Conservation (phyloP, 1,140 invertebrate genomes). For the Drosophila insularis region DNA sequence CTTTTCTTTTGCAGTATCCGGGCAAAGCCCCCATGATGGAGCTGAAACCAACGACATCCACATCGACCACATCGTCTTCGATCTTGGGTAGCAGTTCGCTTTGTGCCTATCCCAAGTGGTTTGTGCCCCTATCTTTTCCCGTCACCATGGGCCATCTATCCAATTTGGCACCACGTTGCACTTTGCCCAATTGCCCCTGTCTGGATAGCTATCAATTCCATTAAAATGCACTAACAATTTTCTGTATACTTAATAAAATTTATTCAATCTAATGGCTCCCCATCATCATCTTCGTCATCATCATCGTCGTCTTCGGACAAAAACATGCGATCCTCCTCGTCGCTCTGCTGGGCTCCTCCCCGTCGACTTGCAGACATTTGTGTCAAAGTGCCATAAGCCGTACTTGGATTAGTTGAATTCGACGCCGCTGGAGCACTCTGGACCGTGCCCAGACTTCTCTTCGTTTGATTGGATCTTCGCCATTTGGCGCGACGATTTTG, state of each 20-base stretch:
- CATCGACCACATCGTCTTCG: conserved; percentile 24
- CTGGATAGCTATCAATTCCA: conserved; percentile 80
- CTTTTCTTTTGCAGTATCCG: conserved; percentile 35
- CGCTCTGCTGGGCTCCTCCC: conserved; percentile 49
- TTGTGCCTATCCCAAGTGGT: conserved; percentile 81
- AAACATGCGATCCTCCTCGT: conserved; percentile 71
- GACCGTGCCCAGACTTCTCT: conserved; percentile 52
- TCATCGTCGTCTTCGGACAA: conserved; percentile 68
- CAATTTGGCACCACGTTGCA: conserved; percentile 78
- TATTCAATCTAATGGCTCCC: conserved; percentile 61
- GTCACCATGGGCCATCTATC: conserved; percentile 81
- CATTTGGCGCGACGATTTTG: conserved; percentile 92
- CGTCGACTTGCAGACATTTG: conserved; percentile 19
- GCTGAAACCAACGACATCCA: conserved; percentile 21
- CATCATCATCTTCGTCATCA: conserved; percentile 50
- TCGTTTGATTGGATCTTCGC: conserved; percentile 84
- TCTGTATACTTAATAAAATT: conserved; percentile 43
- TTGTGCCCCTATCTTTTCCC: conserved; percentile 79
- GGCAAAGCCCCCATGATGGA: conserved; percentile 47
- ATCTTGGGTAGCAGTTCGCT: conserved; percentile 39
- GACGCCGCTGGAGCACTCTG: neutral
- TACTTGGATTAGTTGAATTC: conserved; percentile 22
- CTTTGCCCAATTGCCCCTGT: conserved; percentile 79
- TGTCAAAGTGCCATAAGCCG: neutral
- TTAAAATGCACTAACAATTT: conserved; percentile 14